phyloP scores from a whole-genome alignment of 2,888 invertebrate genomes.

The Eubasilissa splendida region DNA sequence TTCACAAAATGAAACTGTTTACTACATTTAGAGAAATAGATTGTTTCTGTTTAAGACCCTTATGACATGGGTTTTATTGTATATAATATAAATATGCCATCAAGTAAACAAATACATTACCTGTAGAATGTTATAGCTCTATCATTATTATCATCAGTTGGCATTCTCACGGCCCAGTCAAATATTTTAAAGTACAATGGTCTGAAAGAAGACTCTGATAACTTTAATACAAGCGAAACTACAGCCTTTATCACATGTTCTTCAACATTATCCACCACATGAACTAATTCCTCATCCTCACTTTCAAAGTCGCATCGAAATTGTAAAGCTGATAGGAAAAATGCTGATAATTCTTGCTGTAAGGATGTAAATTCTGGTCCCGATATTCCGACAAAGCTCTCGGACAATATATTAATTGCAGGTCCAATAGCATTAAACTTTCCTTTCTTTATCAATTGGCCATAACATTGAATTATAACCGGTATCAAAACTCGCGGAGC shows the following conservation, averaged over 20 bases:
- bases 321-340: conserved; percentile 83
- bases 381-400: conserved; percentile 78
- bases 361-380: conserved; percentile 77
- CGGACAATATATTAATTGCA: conserved; percentile 83
- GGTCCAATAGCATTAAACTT: conserved; percentile 77
- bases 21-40: too few species aligned
- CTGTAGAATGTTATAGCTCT: conserved; percentile 88
- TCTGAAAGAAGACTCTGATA: conserved; percentile 91
- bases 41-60: too few species aligned
- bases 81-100: conserved; percentile 26
- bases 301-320: conserved; percentile 74
- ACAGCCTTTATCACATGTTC: conserved; percentile 83
- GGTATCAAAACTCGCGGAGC: conserved; percentile 86
- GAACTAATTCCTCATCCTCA: conserved; percentile 61
- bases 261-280: conserved; percentile 79
- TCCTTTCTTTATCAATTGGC: conserved; percentile 73
- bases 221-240: conserved; percentile 86
- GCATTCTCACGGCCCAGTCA: conserved; percentile 86
- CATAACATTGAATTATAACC: conserved; percentile 78
- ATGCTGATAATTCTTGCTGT: conserved; percentile 79
- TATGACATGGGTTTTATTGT: neutral
- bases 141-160: conserved; percentile 74
- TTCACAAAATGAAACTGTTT: too few species aligned
- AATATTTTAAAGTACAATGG: conserved; percentile 90
- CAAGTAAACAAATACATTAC: conserved; percentile 63